phyloP scores from a whole-genome alignment of 92 coral and sea anemone genomes.

The Phenganax subtilis region DNA sequence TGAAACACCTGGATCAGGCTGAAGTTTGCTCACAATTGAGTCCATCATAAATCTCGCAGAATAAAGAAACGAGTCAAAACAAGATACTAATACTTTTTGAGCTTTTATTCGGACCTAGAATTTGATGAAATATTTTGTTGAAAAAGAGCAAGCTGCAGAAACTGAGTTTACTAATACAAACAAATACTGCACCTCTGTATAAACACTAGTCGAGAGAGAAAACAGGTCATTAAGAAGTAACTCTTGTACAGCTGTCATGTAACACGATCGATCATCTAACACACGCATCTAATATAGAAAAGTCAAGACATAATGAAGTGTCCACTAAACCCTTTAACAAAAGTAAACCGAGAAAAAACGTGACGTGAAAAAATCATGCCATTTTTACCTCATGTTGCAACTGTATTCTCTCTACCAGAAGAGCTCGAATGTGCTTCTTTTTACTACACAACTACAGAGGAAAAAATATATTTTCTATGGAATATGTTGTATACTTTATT shows the following conservation, averaged over 20 bases:
- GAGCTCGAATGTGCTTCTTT: slow-evolving; percentile 89
- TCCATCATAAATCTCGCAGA: slow-evolving; percentile 81
- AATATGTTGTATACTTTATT: background rate
- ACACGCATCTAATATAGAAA: slow-evolving; percentile 70
- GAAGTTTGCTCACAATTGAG: slow-evolving; percentile 63
- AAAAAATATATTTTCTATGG: background rate
- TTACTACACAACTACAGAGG: slow-evolving; percentile 58
- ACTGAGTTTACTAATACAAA: background rate
- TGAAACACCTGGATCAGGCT: slow-evolving; percentile 62
- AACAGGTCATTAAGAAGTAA: slow-evolving; percentile 73
- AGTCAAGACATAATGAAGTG: background rate
- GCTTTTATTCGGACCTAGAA: slow-evolving; percentile 89
- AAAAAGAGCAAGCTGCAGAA: background rate
- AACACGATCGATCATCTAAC: slow-evolving; percentile 74
- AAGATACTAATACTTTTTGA: slow-evolving; percentile 70
- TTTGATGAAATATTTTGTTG: background rate
- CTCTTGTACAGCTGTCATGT: slow-evolving; percentile 83
- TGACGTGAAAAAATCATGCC: background rate
- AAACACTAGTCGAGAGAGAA: slow-evolving; percentile 81
- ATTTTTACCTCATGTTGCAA: slow-evolving; percentile 84
- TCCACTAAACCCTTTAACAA: background rate
- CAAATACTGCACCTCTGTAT: slow-evolving; percentile 68
- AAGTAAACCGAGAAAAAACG: background rate
- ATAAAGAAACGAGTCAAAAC: slow-evolving; percentile 82
- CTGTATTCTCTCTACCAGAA: slow-evolving; percentile 89